Conservation (phyloP, 2,113 vertebrate genomes). For the Ursus arctos region DNA sequence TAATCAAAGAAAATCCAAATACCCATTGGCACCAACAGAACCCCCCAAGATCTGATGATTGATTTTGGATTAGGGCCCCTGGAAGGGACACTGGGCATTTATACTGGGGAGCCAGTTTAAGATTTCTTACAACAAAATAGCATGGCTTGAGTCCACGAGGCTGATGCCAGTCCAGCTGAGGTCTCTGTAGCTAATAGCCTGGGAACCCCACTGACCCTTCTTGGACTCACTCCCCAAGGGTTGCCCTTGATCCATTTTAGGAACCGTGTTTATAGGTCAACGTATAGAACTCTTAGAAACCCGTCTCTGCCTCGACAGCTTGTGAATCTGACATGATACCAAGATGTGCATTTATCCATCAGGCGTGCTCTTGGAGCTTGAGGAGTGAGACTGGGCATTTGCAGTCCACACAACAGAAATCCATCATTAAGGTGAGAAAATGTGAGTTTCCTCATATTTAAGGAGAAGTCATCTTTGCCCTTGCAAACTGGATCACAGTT, state of each 20-base stretch:
- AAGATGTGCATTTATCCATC: neutral
- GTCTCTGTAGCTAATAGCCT: neutral
- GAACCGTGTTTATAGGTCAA: neutral
- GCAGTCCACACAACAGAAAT: neutral
- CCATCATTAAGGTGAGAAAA: neutral
- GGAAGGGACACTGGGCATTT: neutral
- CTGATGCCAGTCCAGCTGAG: neutral
- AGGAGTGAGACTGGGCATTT: neutral
- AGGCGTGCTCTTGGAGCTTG: neutral
- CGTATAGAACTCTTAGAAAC: neutral
- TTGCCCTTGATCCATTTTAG: neutral
- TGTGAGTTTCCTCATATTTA: neutral
- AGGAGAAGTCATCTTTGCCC: neutral
- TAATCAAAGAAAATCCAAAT: neutral
- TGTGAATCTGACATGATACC: neutral
- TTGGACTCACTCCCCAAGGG: neutral
- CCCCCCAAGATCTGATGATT: neutral
- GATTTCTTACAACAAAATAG: neutral
- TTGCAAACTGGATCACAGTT: neutral
- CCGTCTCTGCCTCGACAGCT: neutral
- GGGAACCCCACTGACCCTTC: neutral
- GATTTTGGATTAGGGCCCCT: neutral
- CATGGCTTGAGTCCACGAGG: neutral
- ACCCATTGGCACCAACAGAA: neutral
- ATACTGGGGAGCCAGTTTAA: neutral